Evolutionary conservation across 1,140 invertebrate species (phyloP), one percentile per base, ranked within the genome.

Genomic region (Lepidostoma basale): DNA sequence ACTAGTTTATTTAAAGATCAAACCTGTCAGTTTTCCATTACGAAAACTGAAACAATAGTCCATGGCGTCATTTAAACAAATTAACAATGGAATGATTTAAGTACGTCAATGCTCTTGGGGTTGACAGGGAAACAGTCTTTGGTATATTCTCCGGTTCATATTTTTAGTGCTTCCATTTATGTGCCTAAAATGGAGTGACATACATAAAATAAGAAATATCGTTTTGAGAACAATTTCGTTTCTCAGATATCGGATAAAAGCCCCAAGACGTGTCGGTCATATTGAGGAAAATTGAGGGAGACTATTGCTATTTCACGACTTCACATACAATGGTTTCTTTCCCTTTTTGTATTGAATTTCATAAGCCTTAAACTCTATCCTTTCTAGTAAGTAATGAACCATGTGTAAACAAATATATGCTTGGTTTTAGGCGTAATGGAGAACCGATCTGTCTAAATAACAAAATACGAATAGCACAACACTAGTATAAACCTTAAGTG

Each of bases 151-250:
- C 18, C 39, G 18, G 39, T 40, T 18, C 39, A 40, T 40, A 40
- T 40, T 40, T 18, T 40, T n/a, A n/a, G 39, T 40, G 39, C 18
- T 40, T 40, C 39, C 39, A 14, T 40, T 40, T 40, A 40, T 40
- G 39, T 40, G 39, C 14, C 39, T 18, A 16, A 40, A 40, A 40
- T 18, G 39, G 39, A 40, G 39, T 40, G 39, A 40, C 39, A 40
- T 40, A 40, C 39, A 40, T 14, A 40, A 40, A 40, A 40, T 40
- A 40, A 40, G 39, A 40, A 40, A 40, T 40, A 40, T 40, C 39
- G 39, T 40, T 40, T 40, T n/a, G 39, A 16, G 39, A 40, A 40
- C 39, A 40, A 40, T 40, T 40, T 40, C n/a, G 39, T 40, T 40
- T 18, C 10, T 40, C 10, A 40, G 39, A 40, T 40, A 40, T 16